These are phyloP conservation scores for Porites evermanni DNA, from an alignment of 92 coral and sea anemone genomes.

Conservation along the genomic window DNA sequence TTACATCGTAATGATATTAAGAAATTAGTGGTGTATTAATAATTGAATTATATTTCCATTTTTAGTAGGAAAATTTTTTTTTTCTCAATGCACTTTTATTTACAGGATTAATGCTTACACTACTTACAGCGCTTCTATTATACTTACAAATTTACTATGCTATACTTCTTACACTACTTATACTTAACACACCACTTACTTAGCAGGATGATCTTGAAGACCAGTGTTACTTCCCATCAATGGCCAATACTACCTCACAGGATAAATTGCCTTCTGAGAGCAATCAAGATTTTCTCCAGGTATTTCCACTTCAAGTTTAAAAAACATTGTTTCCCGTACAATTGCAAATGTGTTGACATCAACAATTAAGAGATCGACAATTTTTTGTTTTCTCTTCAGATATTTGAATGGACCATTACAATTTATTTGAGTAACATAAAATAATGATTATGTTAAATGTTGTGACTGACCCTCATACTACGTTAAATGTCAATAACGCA, in stretches of 20 bases:
- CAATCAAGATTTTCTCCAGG: conserved; percentile 34
- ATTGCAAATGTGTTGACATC: conserved; percentile 8
- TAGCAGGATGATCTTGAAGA: conserved; percentile 21
- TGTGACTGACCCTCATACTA: conserved; percentile 3
- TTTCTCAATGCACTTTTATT: too few relatives aligned
- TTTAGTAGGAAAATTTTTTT: too few relatives aligned
- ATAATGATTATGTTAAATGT: conserved; percentile 18
- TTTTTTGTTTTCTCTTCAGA: conserved; percentile 15
- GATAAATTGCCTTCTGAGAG: conserved; percentile 28
- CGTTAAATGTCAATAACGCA: conserved; percentile 16
- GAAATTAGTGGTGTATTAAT: conserved; percentile 17
- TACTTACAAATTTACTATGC: conserved; percentile 1
- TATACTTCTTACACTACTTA: not conserved
- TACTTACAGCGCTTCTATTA: conserved; percentile 9
- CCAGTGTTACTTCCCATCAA: conserved; percentile 33
- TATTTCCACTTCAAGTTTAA: conserved; percentile 29
- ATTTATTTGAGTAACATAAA: conserved; percentile 15
- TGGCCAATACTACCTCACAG: conserved; percentile 31
- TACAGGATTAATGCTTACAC: conserved; percentile 7
- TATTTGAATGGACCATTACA: conserved; percentile 15
- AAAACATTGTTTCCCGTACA: not conserved
- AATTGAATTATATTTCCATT: not conserved
- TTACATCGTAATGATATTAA: conserved; percentile 15
- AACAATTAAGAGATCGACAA: conserved; percentile 10
- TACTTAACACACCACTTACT: conserved; percentile 12